phyloP scores from a whole-genome alignment of 37 sponge, comb jelly and placozoan species.

The Mnemiopsis leidyi region DNA sequence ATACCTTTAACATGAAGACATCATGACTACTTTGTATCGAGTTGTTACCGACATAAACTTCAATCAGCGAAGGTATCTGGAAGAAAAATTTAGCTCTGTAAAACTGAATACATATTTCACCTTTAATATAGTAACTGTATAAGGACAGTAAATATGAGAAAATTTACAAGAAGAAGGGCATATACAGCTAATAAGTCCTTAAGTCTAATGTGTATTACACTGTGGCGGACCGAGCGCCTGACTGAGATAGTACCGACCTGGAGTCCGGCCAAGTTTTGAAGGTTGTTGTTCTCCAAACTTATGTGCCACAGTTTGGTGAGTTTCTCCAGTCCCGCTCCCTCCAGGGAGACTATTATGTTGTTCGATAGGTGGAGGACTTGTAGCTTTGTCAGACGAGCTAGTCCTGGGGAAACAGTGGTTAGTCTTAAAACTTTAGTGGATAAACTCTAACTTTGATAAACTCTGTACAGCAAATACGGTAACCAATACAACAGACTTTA shows the following conservation, averaged over 20 bases:
- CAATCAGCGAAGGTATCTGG: slow-evolving; percentile 67
- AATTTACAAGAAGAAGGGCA: too few species aligned
- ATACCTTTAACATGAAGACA: slow-evolving; percentile 72
- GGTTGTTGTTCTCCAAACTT: slow-evolving; percentile 48
- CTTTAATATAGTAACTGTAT: too few species aligned
- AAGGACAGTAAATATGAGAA: too few species aligned
- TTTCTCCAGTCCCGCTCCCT: slow-evolving; percentile 61
- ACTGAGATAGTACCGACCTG: slow-evolving; percentile 19
- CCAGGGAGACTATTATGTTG: slow-evolving; percentile 24
- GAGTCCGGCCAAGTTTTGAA: background rate
- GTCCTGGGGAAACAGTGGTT: slow-evolving; percentile 19
- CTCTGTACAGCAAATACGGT: too few species aligned
- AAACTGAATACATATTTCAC: background rate
- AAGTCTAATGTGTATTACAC: background rate
- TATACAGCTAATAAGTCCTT: too few species aligned
- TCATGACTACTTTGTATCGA: slow-evolving; percentile 67
- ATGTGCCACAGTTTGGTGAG: slow-evolving; percentile 52
- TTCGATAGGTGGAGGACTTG: slow-evolving; percentile 47
- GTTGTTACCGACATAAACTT: slow-evolving; percentile 78
- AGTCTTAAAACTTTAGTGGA: too few species aligned
- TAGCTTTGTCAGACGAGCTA: slow-evolving; percentile 47
- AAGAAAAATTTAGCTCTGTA: background rate
- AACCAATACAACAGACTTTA: too few species aligned
- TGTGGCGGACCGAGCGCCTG: background rate
- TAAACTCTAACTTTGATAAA: too few species aligned